A percentile compares a stretch with the other conserved stretches of the same genome.
Evolutionary conservation across 2,888 invertebrate species (phyloP).

Genomic region (Cryptus armator): DNA sequence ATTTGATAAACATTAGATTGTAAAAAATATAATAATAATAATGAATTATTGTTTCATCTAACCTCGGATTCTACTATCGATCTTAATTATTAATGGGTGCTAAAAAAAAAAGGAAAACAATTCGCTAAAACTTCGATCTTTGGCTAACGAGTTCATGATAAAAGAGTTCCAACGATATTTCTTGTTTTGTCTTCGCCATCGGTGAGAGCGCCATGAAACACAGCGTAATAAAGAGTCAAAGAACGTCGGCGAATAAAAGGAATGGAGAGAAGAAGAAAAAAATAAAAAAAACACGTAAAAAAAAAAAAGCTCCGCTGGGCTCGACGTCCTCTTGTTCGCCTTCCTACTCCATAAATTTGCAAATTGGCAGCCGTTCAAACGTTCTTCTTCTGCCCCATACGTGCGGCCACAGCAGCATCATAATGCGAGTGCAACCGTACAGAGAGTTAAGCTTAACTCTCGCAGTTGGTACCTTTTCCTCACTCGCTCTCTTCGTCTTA

Average conservation of each 20-base stretch:
- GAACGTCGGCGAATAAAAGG: neutral
- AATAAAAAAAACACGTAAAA: constrained; percentile 1
- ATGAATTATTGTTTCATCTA: neutral
- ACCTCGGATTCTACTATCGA: neutral
- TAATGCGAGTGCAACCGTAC: constrained; percentile 36
- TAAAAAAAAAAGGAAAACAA: too few species aligned
- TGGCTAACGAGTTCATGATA: neutral
- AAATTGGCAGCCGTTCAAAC: constrained; percentile 71
- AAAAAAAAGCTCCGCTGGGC: constrained; percentile 43
- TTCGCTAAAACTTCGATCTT: too few species aligned
- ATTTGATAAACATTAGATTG: too few species aligned
- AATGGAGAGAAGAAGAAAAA: neutral
- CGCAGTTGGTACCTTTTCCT: constrained; percentile 30
- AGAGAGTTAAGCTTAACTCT: constrained; percentile 21
- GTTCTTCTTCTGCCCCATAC: constrained; percentile 36
- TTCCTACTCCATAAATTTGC: constrained; percentile 68
- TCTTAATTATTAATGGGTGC: neutral
- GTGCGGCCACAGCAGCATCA: constrained; percentile 38
- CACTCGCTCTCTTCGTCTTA: constrained; percentile 36
- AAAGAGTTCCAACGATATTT: neutral
- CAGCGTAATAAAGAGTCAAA: neutral
- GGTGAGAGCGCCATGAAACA: neutral
- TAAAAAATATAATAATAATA: neutral
- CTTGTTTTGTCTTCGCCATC: neutral
- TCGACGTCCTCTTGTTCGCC: constrained; percentile 63